Evolutionary conservation across 2,797 vertebrate genomes (phyloP).

Genomic region (Eidolon dupreanum): DNA sequence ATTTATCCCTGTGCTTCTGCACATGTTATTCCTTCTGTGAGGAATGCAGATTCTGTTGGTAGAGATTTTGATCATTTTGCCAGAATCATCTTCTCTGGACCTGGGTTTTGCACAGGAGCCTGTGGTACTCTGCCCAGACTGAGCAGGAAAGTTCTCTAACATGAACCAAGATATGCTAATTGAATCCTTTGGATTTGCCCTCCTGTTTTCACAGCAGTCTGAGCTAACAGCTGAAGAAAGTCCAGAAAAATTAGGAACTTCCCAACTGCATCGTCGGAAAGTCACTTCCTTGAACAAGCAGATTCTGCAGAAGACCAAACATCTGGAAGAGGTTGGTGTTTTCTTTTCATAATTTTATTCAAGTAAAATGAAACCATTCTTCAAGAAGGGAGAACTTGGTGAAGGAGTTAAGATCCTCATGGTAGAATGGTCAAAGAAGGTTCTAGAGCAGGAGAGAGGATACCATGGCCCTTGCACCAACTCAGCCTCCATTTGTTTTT

Average conservation of each 20-base stretch:
- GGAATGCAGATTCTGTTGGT: neutral
- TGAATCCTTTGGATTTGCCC: neutral
- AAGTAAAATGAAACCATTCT: conserved; percentile 8
- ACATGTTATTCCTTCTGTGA: neutral
- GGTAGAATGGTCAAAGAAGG: neutral
- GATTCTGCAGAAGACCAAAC: conserved; percentile 91
- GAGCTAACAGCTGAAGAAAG: conserved; percentile 92
- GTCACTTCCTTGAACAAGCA: conserved; percentile 93
- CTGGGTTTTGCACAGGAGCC: neutral
- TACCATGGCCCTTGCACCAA: neutral
- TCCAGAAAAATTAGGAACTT: conserved; percentile 90
- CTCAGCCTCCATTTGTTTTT: neutral
- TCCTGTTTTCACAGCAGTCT: conserved; percentile 85
- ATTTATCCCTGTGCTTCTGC: neutral
- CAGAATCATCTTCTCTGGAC: neutral
- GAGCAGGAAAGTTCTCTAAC: neutral
- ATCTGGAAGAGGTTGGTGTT: conserved; percentile 91
- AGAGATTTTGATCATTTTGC: neutral
- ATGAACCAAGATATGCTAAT: neutral
- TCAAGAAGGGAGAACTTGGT: neutral
- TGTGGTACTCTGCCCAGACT: neutral
- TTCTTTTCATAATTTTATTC: conserved; percentile 44
- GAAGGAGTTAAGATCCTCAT: neutral
- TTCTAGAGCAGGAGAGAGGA: neutral
- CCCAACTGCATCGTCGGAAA: conserved; percentile 93